Evolutionary conservation across 1,140 invertebrate genomes (phyloP).

Genomic region (Heliconius hewitsoni): DNA sequence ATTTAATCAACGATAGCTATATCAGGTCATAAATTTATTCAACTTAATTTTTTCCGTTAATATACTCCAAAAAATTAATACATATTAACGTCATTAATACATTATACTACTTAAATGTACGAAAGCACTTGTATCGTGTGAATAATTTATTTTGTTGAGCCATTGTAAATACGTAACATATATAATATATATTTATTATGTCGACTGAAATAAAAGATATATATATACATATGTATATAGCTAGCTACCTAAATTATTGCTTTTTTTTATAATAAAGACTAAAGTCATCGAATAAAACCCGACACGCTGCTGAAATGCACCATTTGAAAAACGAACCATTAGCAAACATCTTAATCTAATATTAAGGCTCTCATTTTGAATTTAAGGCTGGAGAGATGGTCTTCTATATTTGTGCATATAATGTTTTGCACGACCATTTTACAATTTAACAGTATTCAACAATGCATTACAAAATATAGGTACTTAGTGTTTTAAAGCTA

Average conservation of each 20-base stretch:
- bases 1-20: too few species aligned
- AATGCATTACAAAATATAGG: neutral
- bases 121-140: too few species aligned
- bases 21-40: too few species aligned
- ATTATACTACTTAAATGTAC: too few species aligned
- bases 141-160: too few species aligned
- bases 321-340: neutral
- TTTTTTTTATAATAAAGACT: neutral
- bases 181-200: too few species aligned
- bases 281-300: conserved; percentile 1
- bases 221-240: neutral
- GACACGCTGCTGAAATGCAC: neutral
- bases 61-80: too few species aligned
- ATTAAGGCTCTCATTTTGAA: neutral
- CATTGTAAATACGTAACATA: too few species aligned
- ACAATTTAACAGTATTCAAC: neutral
- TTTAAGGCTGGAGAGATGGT: neutral
- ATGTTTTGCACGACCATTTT: neutral
- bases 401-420: neutral
- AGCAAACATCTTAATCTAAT: neutral
- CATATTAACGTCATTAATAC: too few species aligned
- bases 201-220: neutral
- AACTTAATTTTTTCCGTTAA: too few species aligned
- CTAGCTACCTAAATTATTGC: neutral
- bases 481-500: neutral